phyloP scores from a whole-genome alignment of 23 tunicate genomes.

The Phallusia fumigata region DNA sequence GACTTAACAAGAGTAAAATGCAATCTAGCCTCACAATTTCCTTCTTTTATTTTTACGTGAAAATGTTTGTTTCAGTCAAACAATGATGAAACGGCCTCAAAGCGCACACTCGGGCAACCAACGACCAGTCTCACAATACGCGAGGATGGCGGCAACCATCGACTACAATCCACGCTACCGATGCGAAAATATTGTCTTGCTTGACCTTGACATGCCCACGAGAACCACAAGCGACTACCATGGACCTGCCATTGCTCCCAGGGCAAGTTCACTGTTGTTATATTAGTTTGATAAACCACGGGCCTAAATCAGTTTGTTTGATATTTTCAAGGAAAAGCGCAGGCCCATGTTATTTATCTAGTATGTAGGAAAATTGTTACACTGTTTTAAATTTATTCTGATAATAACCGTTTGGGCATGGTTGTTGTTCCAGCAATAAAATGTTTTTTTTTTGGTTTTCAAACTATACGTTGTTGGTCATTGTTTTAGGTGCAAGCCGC shows the following conservation, averaged over 20 bases:
- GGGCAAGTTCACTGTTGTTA: conserved; percentile 23
- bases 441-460: too few species aligned
- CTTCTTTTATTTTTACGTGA: too few species aligned
- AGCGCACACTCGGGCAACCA: conserved; percentile 73
- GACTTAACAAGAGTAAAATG: too few species aligned
- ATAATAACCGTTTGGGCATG: too few species aligned
- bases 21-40: too few species aligned
- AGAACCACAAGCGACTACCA: conserved; percentile 89
- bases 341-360: too few species aligned
- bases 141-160: conserved; percentile 82
- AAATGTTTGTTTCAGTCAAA: conserved; percentile 31
- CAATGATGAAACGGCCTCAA: conserved; percentile 90
- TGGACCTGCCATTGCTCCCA: conserved; percentile 91
- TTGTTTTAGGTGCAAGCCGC: conserved; percentile 94
- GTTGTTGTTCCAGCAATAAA: too few species aligned
- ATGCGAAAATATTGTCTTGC: conserved; percentile 82
- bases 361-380: too few species aligned
- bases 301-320: too few species aligned
- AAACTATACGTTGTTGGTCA: too few species aligned
- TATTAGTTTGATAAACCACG: background rate
- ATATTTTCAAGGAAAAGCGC: too few species aligned
- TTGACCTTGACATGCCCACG: conserved; percentile 95
- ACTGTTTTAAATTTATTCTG: too few species aligned
- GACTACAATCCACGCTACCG: conserved; percentile 84
- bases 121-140: conserved; percentile 80